Evolutionary conservation across 2,113 vertebrate species (phyloP), one percentile per base, ranked within the genome.

Genomic region (Takifugu bimaculatus): DNA sequence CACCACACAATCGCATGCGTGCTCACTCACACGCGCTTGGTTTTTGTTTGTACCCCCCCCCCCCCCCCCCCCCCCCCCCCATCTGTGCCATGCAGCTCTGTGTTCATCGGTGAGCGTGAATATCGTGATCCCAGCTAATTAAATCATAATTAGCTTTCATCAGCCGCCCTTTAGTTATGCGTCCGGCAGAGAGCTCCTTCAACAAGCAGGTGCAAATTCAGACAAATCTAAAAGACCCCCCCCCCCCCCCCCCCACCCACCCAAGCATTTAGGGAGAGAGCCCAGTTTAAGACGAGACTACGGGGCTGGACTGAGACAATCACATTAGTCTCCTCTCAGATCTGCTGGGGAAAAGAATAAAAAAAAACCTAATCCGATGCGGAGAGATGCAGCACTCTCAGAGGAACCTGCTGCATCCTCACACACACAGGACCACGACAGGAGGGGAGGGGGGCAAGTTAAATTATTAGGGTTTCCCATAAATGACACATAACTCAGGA

Each of bases 391-490:
- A 57, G 54, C 58, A 59, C 50, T 65, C 49, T 63, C 54, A 68
- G 56, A 15, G 57, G 54, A 54, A 78, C 70, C 73, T 49, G 66
- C 79, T 73, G 77, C 79, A 81, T 83, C 81, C 80, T 79, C 63
- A 74, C 75, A 66, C 76, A 81, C 53, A 61, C 80, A 63, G 65
- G 63, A 57, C 52, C 1, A 11, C 42, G 60, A 74, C 80, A 79
- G 62, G 63, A 72, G 29, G 55, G 71, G 67, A 78, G 71, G 32
- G 54, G 71, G 70, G 79, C 82, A 84, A 80, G 78, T 84, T 84
- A 89, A 89, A 88, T 90, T 87, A 90, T 88, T 87, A 85, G 79
- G 77, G 83, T 91, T 91, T 89, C 78, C 87, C 83, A 90, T 88
- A 89, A 89, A 89, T 87, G 85, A 86, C 88, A 87, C 81, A 88